Conservation (phyloP, 1,140 invertebrate genomes). For the Cylas formicarius region DNA sequence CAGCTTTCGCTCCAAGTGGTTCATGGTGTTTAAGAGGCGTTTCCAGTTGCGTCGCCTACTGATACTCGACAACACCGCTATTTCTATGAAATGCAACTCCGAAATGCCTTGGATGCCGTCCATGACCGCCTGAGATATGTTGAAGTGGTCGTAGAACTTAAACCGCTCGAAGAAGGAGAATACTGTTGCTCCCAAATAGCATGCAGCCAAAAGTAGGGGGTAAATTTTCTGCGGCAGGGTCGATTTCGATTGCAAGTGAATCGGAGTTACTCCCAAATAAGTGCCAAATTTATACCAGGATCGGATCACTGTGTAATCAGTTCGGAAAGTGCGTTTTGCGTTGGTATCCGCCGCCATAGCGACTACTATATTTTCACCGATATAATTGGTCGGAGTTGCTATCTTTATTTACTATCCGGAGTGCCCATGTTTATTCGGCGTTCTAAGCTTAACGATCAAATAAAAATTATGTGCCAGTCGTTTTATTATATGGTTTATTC, state of each 20-base stretch:
- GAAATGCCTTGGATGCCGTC: constrained; percentile 8
- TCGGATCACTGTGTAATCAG: constrained; percentile 1
- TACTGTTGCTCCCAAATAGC: constrained; percentile 9
- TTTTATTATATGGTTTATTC: too few species aligned
- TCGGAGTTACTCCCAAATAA: constrained; percentile 2
- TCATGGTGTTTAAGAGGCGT: constrained; percentile 2
- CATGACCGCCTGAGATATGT: constrained; percentile 14
- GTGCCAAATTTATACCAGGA: constrained; percentile 7
- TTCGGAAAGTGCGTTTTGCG: too few species aligned
- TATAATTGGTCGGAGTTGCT: too few species aligned
- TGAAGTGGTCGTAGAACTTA: constrained; percentile 2
- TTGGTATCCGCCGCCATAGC: too few species aligned
- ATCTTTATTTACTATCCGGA: too few species aligned
- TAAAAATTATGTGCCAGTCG: too few species aligned
- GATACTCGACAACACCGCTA: constrained; percentile 6
- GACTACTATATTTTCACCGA: too few species aligned
- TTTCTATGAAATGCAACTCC: constrained; percentile 11
- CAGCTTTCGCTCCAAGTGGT: constrained; percentile 7
- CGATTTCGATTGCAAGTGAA: not conserved
- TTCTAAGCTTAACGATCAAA: too few species aligned
- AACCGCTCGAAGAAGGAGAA: constrained; percentile 8
- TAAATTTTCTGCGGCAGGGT: too few species aligned
- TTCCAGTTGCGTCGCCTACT: not conserved
- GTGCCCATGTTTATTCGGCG: too few species aligned
- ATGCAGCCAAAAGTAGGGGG: constrained; percentile 2